A percentile compares a stretch with the other conserved stretches of the same genome.
phyloP scores from a whole-genome alignment of 1,140 invertebrate genomes.

The Pantala flavescens region DNA sequence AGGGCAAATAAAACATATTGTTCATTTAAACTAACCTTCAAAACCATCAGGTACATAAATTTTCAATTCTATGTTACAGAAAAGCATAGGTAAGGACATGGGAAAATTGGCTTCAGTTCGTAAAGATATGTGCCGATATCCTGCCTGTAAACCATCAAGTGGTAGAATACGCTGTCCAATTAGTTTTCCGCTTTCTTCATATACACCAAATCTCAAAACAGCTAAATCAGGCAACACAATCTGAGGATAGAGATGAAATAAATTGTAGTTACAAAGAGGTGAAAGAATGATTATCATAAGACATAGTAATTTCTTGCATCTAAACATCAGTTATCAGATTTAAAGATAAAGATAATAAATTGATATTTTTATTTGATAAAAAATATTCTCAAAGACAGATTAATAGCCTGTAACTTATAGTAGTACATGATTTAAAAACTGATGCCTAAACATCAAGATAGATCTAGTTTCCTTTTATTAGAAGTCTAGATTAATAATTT shows the following conservation, averaged over 20 bases:
- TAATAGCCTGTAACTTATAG: too few relatives aligned
- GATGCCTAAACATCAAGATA: too few relatives aligned
- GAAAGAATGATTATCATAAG: too few relatives aligned
- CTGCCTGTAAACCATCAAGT: constrained; percentile 92
- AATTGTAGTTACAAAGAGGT: not conserved
- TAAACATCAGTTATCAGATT: too few relatives aligned
- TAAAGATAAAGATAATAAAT: too few relatives aligned
- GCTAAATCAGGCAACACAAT: constrained; percentile 96
- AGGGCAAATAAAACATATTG: not conserved
- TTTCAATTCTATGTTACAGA: constrained; percentile 98
- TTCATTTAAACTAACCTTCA: constrained; percentile 53
- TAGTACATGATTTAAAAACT: too few relatives aligned
- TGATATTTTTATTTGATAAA: too few relatives aligned
- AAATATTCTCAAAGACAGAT: too few relatives aligned
- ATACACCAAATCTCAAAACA: constrained; percentile 93
- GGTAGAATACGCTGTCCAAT: constrained; percentile 96
- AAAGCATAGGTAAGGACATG: constrained; percentile 95
- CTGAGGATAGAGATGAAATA: constrained; percentile 34
- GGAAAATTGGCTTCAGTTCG: constrained; percentile 98
- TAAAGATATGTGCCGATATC: constrained; percentile 94
- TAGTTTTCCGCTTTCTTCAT: constrained; percentile 95
- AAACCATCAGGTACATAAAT: constrained; percentile 99
- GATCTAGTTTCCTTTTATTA: too few relatives aligned
- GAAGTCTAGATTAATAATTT: too few relatives aligned
- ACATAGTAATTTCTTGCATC: too few relatives aligned